phyloP scores from a whole-genome alignment of 2,888 invertebrate species.

The Leuctra nigra region DNA sequence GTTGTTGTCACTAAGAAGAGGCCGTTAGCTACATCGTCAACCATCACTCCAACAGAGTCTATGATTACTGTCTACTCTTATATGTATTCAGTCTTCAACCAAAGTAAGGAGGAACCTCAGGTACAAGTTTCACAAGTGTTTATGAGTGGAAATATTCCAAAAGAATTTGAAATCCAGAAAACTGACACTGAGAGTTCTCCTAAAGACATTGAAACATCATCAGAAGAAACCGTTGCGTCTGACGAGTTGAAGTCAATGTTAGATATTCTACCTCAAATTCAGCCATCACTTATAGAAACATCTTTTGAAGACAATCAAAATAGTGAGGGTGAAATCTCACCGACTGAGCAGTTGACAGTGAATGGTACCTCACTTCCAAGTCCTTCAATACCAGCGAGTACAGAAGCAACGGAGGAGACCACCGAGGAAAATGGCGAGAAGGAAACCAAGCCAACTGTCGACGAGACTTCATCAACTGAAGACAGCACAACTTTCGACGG shows the following conservation, averaged over 20 bases:
- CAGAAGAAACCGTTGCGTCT: no score
- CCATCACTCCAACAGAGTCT: constrained; percentile 16
- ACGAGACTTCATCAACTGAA: constrained; percentile 2
- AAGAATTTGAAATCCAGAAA: not conserved
- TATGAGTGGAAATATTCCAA: constrained; percentile 8
- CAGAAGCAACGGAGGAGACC: not conserved
- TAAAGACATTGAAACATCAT: no score
- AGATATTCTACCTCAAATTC: not conserved
- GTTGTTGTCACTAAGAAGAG: constrained; percentile 37
- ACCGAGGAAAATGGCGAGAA: not conserved
- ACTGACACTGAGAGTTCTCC: no score
- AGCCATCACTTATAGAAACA: constrained; percentile 19
- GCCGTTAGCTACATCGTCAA: constrained; percentile 24
- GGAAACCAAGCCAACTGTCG: not conserved
- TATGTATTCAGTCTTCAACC: constrained; percentile 31
- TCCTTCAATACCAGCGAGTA: not conserved
- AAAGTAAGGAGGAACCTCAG: constrained; percentile 24
- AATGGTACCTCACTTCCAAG: not conserved
- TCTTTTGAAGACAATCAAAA: constrained; percentile 22
- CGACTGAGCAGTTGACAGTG: not conserved
- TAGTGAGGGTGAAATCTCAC: not conserved
- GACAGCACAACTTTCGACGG: constrained; percentile 23
- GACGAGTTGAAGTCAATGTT: no score
- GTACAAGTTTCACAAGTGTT: constrained; percentile 32
- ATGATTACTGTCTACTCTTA: constrained; percentile 33